Conservation (phyloP, 2,113 vertebrate genomes). For the Oophaga pumilio region DNA sequence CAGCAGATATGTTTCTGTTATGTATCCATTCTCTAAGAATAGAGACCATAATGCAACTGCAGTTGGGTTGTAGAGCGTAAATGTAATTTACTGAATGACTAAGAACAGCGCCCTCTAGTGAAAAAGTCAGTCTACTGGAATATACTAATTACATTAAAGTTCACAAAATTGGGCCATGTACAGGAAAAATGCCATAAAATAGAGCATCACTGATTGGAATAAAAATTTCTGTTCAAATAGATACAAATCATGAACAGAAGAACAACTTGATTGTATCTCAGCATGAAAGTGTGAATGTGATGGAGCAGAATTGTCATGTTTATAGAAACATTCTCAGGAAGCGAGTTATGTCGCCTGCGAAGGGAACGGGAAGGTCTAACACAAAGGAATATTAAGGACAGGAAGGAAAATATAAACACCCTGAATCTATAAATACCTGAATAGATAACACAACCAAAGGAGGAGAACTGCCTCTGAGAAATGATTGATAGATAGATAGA, state of each 20-base stretch:
- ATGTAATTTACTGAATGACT: background rate
- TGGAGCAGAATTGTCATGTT: background rate
- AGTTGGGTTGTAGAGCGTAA: background rate
- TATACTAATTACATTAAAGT: background rate
- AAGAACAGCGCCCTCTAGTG: background rate
- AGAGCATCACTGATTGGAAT: background rate
- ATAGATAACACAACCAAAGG: background rate
- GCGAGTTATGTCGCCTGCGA: background rate
- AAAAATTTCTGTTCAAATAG: background rate
- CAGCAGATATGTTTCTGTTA: no score
- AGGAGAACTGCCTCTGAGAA: background rate
- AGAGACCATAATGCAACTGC: no score
- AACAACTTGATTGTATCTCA: background rate
- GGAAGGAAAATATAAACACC: background rate
- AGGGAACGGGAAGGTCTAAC: background rate
- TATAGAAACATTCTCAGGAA: slow-evolving; percentile 2
- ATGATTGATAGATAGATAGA: background rate
- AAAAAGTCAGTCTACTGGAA: background rate
- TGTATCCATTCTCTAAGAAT: no score
- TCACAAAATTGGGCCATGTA: background rate
- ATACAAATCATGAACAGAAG: background rate
- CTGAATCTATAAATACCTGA: background rate
- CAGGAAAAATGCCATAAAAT: background rate
- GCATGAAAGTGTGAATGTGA: background rate
- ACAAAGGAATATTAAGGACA: slow-evolving; percentile 1